Evolutionary conservation across 1,140 invertebrate species (phyloP), one percentile per base, ranked within the genome.

Genomic region (Drusus annulatus): DNA sequence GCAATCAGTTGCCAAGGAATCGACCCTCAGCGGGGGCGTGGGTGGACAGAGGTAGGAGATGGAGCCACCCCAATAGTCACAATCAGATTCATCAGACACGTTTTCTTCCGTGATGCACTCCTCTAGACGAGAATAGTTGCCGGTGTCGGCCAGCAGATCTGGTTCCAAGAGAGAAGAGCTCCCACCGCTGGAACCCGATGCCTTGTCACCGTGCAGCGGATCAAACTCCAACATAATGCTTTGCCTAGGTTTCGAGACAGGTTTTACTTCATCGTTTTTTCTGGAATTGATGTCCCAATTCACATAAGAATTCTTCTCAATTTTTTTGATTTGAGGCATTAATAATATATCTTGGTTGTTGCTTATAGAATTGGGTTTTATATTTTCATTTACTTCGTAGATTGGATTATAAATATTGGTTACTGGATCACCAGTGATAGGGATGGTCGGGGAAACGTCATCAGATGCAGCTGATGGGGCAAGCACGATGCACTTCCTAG

Each of bases 221-320:
- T 78, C 77, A 78, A 78, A 78, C 56, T 78, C 63, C n/a, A 56
- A 60, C 51, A 78, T 78, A 8, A 78, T 36, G 36, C 77, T 78
- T 71, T 78, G n/a, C 31, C 63, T 68, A 2, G 77, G 77, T 19
- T 51, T 52, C 0, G 7, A 36, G 15, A 31, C n/a, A 8, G 28
- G 28, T 68, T 45, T 21, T 0, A 15, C 10, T n/a, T 15, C 15
- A 19, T 21, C 21, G 3, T 15, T 21, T 65, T 68, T 51, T 17
- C 16, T n/a, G 8, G 4, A 16, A 28, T 28, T 31, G 2, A 65
- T n/a, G 10, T 25, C n/a, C 76, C 60, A 65, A 52, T 78, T 78
- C 68, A 68, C 76, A 19, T 78, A 65, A 36, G 76, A 7, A 8
- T 6, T 65, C 5, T 10, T 52, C 4, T 0, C 7, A 16, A 10